Percentiles rank a stretch among this genome's conserved stretches.
Conservation (phyloP, 2,797 vertebrate genomes). For the Propithecus deckenii region DNA sequence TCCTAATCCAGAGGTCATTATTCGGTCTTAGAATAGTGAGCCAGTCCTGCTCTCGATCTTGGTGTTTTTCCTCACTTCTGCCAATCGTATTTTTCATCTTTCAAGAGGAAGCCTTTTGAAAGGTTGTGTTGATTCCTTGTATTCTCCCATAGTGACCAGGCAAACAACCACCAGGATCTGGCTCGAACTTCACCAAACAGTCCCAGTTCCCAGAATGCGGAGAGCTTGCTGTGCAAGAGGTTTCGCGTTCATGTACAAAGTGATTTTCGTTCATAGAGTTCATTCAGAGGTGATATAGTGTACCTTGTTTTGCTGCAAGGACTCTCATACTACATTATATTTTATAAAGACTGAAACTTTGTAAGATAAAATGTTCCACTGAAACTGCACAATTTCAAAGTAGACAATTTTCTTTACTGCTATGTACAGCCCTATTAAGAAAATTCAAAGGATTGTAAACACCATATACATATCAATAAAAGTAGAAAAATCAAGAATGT, state of each 20-base stretch:
- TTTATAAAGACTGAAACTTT: not conserved
- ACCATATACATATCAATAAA: not conserved
- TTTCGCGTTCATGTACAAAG: slow-evolving; percentile 34
- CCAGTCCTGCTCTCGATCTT: not conserved
- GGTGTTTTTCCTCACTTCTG: slow-evolving; percentile 15
- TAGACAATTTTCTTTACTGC: not conserved
- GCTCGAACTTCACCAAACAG: slow-evolving; percentile 10
- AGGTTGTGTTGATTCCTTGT: slow-evolving; percentile 39
- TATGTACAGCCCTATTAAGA: not conserved
- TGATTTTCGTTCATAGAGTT: slow-evolving; percentile 64
- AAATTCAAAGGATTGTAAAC: not conserved
- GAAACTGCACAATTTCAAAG: not conserved
- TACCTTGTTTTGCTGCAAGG: not conserved
- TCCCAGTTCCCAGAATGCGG: not conserved
- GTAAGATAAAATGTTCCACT: not conserved
- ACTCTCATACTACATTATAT: not conserved
- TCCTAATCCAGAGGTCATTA: slow-evolving; percentile 53
- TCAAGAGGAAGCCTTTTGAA: slow-evolving; percentile 54
- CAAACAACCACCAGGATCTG: slow-evolving; percentile 28
- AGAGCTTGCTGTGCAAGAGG: not conserved
- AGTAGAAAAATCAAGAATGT: not conserved
- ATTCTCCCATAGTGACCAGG: slow-evolving; percentile 38
- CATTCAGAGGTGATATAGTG: slow-evolving; percentile 56
- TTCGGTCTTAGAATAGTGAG: not conserved
- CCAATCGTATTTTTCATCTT: slow-evolving; percentile 59